Base-by-base conservation (phyloP, 2,888 invertebrate genomes). In the Agonopterix alstromeriana region DNA sequence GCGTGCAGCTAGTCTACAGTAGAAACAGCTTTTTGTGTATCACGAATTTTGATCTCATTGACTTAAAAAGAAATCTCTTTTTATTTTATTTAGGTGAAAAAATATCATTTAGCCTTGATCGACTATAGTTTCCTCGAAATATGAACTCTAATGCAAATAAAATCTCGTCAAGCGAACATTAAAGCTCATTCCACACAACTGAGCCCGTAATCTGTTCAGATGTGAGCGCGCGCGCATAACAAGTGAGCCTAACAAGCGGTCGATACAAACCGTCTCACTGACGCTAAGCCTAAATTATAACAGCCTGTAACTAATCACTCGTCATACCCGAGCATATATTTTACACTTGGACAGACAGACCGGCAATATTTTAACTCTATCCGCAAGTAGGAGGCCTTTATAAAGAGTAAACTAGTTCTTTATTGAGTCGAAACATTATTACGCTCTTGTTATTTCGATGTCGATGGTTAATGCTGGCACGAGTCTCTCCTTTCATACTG, bases 231-330 rank as follows among this genome's bases (percentile, higher is more conserved):
- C 78, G 76, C 77, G 70, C 82, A 68, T 73, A 85, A 87, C 87
- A 88, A 88, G 86, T 80, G 81, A 72, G 61, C 59, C 81, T 88
- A 87, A 88, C 86, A 83, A 88, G 86, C 83, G 58, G 65, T 65
- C 77, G 67, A 70, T 73, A 69, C 77, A 76, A 72, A 70, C 69
- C 71, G 57, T 63, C 69, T 66, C 65, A 69, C 76, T 73, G 77
- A 77, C 74, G 72, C 73, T 85, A 73, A 85, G 73, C 72, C 77
- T 82, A 84, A 86, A 83, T 82, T 80, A 82, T 79, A 73, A 69
- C 77, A 65, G 59, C 64, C 66, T 57, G 61, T 61, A 73, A 81
- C 81, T 82, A 83, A 87, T 86, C 81, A 81, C 76, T 77, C 76
- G 57, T 64, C 65, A 57, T 58, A 53, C 60, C 10, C 36, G 43